Percentiles rank a stretch among this genome's conserved stretches.
Evolutionary conservation across 2,113 vertebrate genomes (phyloP).

Genomic region (Actinemys pallida): DNA sequence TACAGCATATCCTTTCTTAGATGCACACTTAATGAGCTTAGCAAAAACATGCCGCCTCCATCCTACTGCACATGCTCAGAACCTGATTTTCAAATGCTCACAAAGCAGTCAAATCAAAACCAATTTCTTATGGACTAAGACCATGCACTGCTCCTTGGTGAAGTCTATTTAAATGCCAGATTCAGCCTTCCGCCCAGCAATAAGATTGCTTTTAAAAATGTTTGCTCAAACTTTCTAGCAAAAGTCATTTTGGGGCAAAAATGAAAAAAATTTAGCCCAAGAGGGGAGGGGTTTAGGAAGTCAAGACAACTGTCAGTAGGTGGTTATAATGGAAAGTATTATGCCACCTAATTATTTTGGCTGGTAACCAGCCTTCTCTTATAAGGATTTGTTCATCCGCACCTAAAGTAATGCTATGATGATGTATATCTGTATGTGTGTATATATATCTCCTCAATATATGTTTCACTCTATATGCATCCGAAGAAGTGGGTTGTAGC

Average conservation of each 20-base stretch:
- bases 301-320: background rate
- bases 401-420: background rate
- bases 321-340: background rate
- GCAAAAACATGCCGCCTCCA: background rate
- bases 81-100: background rate
- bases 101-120: background rate
- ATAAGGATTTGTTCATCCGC: background rate
- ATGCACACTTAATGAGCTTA: conserved; percentile 1
- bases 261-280: background rate
- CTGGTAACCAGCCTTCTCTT: background rate
- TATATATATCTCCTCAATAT: no score
- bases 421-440: no score
- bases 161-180: background rate
- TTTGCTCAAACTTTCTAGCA: background rate
- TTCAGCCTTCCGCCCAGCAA: background rate
- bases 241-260: background rate
- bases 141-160: background rate
- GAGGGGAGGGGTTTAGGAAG: background rate
- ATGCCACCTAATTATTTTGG: background rate
- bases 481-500: no score
- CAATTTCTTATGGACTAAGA: background rate
- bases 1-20: conserved; percentile 9
- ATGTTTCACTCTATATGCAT: no score
- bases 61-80: background rate
- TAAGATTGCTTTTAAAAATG: background rate